Percentiles rank a stretch among this genome's conserved stretches.
phyloP scores from a whole-genome alignment of 2,113 vertebrate genomes.

The Engystomops pustulosus region DNA sequence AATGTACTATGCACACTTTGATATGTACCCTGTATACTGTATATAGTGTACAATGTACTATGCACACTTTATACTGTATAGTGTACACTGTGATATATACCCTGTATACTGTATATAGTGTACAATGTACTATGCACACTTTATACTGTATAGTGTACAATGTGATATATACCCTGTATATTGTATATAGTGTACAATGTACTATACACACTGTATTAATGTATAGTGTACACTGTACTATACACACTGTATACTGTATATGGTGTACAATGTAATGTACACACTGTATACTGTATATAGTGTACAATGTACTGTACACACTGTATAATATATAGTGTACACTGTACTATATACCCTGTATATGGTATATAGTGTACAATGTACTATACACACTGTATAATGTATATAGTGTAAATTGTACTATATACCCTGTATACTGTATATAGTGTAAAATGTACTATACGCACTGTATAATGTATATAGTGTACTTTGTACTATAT shows the following conservation, averaged over 20 bases:
- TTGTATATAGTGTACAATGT: too few species aligned
- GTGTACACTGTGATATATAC: too few species aligned
- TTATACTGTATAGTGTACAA: too few species aligned
- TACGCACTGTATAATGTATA: too few species aligned
- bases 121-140: too few species aligned
- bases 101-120: too few species aligned
- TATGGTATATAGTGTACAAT: not conserved
- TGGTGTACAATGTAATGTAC: not conserved
- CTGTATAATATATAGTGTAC: not conserved
- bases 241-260: not conserved
- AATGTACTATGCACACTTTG: not conserved
- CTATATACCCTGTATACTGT: too few species aligned
- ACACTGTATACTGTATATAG: not conserved
- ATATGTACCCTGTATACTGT: not conserved
- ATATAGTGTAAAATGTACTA: not conserved
- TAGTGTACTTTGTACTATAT: too few species aligned
- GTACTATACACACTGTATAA: not conserved
- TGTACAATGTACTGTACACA: not conserved
- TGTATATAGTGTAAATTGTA: not conserved
- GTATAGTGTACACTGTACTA: too few species aligned
- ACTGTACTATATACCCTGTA: not conserved
- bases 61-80: not conserved
- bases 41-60: not conserved
- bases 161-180: too few species aligned
- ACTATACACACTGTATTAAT: too few species aligned